Evolutionary conservation across 2,888 invertebrate genomes (phyloP).

Genomic region (Troides oblongomaculatus): DNA sequence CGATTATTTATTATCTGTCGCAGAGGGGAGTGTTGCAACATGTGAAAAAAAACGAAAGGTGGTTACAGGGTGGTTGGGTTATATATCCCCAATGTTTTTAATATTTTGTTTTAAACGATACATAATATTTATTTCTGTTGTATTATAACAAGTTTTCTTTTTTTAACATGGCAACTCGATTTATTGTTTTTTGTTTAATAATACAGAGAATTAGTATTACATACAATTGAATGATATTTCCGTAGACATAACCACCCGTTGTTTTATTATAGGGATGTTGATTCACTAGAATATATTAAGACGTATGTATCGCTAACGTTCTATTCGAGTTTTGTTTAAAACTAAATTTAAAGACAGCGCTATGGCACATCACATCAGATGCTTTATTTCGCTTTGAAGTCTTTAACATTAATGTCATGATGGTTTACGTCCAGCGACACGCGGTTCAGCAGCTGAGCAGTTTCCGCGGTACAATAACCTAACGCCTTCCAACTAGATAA

Average conservation of each 20-base stretch:
- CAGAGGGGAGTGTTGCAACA: constrained; percentile 26
- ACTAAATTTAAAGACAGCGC: constrained; percentile 53
- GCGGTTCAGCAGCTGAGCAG: constrained; percentile 39
- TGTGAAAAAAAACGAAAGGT: constrained; percentile 20
- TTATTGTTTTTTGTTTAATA: too few relatives aligned
- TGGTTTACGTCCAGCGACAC: constrained; percentile 45
- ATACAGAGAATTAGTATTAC: too few relatives aligned
- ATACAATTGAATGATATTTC: too few relatives aligned
- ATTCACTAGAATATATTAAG: constrained; percentile 1
- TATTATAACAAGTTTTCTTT: too few relatives aligned
- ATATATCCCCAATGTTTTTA: background rate
- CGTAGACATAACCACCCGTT: constrained; percentile 15
- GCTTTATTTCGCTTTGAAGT: constrained; percentile 42
- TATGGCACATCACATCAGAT: constrained; percentile 77
- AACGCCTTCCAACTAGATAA: constrained; percentile 5
- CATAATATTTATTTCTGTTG: too few relatives aligned
- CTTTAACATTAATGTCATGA: constrained; percentile 57
- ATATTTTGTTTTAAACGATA: too few relatives aligned
- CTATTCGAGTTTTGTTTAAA: constrained; percentile 58
- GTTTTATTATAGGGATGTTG: background rate
- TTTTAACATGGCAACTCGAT: too few relatives aligned
- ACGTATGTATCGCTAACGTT: constrained; percentile 34
- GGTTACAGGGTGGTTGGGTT: background rate
- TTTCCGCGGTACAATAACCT: background rate
- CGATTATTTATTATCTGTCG: constrained; percentile 31